A percentile compares a stretch with the other conserved stretches of the same genome.
phyloP scores from a whole-genome alignment of 2,113 vertebrate genomes.

The Glaucomys volans region DNA sequence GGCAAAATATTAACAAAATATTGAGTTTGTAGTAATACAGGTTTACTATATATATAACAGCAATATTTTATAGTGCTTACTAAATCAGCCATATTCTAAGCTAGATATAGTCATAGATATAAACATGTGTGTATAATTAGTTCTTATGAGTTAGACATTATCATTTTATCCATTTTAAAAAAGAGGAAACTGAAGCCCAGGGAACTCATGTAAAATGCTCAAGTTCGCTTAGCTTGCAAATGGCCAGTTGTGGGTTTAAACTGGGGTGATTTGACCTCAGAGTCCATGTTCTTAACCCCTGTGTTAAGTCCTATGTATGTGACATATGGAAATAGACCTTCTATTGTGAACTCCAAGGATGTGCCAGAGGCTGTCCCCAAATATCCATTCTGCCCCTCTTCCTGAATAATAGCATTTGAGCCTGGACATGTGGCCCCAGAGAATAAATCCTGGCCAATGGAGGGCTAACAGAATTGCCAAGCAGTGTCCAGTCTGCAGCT shows the following conservation, averaged over 20 bases:
- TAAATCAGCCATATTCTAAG: neutral
- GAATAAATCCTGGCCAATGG: neutral
- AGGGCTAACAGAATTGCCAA: neutral
- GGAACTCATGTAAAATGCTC: neutral
- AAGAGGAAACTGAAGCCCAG: neutral
- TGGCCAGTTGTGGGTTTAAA: neutral
- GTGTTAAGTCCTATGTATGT: neutral
- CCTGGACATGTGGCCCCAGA: neutral
- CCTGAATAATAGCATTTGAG: constrained; percentile 15
- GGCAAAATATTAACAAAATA: neutral
- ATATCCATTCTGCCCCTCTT: neutral
- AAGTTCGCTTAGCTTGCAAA: neutral
- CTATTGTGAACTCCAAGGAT: neutral
- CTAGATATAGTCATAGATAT: neutral
- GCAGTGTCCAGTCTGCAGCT: rapidly evolving
- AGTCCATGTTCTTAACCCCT: neutral
- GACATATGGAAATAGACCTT: neutral
- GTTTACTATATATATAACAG: neutral
- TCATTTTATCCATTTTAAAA: neutral
- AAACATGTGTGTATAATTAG: neutral
- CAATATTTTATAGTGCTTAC: neutral
- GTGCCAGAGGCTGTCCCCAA: neutral
- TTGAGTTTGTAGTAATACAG: neutral
- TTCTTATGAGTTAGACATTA: neutral
- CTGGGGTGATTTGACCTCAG: neutral